Percentiles rank a stretch among this genome's conserved stretches.
Conservation (phyloP, 1,140 invertebrate genomes). For the Diplogasteroides magnus region DNA sequence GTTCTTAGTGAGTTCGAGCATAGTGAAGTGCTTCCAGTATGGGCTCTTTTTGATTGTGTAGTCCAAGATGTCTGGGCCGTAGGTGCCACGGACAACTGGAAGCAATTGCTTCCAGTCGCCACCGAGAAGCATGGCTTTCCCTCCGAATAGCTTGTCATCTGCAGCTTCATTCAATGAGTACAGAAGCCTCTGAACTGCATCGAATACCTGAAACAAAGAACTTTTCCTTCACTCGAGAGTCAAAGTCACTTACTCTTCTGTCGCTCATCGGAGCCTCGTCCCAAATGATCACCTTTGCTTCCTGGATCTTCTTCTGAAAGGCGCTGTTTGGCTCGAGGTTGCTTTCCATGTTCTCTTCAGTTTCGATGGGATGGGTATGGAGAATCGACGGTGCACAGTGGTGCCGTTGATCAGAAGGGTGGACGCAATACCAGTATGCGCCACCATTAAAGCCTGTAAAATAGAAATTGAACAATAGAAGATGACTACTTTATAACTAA, state of each 20-base stretch:
- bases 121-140: constrained; percentile 16
- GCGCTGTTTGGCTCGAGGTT: neutral
- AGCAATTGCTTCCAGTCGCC: constrained; percentile 25
- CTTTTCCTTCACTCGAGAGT: too few species aligned
- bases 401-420: neutral
- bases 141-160: constrained; percentile 16
- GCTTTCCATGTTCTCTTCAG: neutral
- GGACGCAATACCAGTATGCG: neutral
- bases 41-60: constrained; percentile 14
- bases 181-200: neutral
- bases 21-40: constrained; percentile 8
- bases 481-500: too few species aligned
- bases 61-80: neutral
- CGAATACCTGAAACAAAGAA: neutral
- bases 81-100: constrained; percentile 9
- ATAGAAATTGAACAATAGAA: too few species aligned
- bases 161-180: too few species aligned
- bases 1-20: constrained; percentile 7
- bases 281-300: neutral
- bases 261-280: neutral
- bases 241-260: neutral
- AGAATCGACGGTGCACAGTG: neutral
- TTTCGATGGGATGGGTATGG: neutral
- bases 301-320: too few species aligned
- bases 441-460: neutral